Conservation (phyloP, 2,113 vertebrate species). For the Nyctibius bracteatus region DNA sequence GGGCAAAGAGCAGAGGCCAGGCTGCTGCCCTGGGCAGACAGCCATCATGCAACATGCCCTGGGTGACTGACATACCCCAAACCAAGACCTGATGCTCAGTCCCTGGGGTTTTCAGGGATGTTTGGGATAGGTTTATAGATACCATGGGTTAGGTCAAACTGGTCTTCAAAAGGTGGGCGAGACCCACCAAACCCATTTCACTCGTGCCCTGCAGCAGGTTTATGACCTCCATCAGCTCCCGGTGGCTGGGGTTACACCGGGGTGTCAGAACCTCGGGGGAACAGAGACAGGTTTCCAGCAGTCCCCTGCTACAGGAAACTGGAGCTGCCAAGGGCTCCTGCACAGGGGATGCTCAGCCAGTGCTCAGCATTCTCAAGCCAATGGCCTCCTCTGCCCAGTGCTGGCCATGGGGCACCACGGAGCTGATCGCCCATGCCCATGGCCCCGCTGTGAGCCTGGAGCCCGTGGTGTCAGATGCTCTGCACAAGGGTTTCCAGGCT, state of each 20-base stretch:
- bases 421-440: fast-evolving
- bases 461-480: fast-evolving
- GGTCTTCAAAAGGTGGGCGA: background rate
- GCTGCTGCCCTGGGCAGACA: background rate
- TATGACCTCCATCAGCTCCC: background rate
- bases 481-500: background rate
- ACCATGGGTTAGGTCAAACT: background rate
- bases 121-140: background rate
- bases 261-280: fast-evolving
- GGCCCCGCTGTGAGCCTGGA: fast-evolving
- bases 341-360: background rate
- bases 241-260: fast-evolving
- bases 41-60: background rate
- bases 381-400: background rate
- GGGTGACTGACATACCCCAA: background rate
- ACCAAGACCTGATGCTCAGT: background rate
- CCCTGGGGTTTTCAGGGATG: background rate
- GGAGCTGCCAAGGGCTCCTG: background rate
- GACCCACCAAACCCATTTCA: background rate
- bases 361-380: background rate
- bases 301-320: background rate
- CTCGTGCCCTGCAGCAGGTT: fast-evolving
- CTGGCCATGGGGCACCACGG: fast-evolving
- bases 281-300: background rate
- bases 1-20: background rate